Conservation (phyloP, 2,797 vertebrate genomes). For the Tragopan temminckii region DNA sequence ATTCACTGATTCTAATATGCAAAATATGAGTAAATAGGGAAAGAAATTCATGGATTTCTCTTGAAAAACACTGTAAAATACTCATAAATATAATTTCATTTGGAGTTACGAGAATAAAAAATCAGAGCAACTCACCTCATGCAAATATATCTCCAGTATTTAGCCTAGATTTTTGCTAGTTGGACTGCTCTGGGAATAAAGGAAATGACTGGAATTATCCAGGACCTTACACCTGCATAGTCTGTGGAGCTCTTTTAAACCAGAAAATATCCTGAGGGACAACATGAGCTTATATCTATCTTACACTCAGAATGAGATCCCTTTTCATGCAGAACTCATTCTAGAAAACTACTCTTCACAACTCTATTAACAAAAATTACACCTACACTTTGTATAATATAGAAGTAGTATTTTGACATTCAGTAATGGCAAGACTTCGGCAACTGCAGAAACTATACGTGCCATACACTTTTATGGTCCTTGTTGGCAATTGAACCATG, state of each 20-base stretch:
- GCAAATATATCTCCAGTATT: background rate
- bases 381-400: background rate
- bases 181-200: background rate
- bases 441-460: background rate
- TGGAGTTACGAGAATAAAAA: background rate
- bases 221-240: background rate
- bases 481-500: rapidly evolving
- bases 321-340: background rate
- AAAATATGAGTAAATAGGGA: background rate
- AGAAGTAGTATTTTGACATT: background rate
- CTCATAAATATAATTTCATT: background rate
- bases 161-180: background rate
- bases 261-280: background rate
- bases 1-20: background rate
- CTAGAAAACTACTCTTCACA: background rate
- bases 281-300: background rate
- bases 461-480: background rate
- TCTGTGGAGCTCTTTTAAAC: background rate
- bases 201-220: background rate
- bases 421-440: background rate
- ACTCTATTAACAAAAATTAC: background rate
- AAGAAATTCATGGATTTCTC: background rate
- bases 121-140: background rate
- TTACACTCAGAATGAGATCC: background rate
- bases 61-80: background rate